A percentile compares a stretch with the other conserved stretches of the same genome.
Evolutionary conservation across 2,113 vertebrate genomes (phyloP).

Genomic region (Lathamus discolor): DNA sequence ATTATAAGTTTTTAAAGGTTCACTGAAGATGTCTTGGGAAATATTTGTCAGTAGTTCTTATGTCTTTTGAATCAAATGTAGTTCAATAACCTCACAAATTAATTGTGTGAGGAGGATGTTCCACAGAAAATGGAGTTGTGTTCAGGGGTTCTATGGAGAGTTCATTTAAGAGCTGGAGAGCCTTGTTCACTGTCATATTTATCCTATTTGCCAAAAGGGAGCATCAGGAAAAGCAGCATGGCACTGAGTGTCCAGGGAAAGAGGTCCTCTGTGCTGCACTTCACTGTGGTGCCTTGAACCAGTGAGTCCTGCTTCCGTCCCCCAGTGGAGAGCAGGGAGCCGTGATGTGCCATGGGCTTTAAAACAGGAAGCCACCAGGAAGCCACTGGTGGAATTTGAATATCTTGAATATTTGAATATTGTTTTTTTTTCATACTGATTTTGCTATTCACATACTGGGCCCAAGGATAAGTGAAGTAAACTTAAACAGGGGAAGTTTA

Average conservation of each 20-base stretch:
- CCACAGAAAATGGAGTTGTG: background rate
- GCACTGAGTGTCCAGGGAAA: background rate
- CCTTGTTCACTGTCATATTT: background rate
- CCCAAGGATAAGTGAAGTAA: background rate
- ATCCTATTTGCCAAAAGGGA: background rate
- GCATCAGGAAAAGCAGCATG: background rate
- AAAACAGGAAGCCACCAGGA: background rate
- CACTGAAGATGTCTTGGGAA: background rate
- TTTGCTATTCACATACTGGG: background rate
- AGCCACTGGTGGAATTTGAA: background rate
- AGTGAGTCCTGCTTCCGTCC: background rate
- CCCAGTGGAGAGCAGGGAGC: background rate
- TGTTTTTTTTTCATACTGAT: background rate
- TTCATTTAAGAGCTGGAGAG: background rate
- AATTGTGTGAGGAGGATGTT: background rate
- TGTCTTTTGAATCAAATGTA: background rate
- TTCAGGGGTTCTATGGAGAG: background rate
- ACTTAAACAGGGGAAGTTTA: background rate
- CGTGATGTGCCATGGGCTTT: background rate
- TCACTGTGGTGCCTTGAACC: background rate
- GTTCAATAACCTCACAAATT: background rate
- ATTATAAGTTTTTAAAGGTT: background rate
- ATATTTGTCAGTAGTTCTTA: background rate
- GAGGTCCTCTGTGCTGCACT: background rate
- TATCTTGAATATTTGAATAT: no score